phyloP scores from a whole-genome alignment of 2,797 vertebrate genomes.

The Oreonectes daqikongensis region DNA sequence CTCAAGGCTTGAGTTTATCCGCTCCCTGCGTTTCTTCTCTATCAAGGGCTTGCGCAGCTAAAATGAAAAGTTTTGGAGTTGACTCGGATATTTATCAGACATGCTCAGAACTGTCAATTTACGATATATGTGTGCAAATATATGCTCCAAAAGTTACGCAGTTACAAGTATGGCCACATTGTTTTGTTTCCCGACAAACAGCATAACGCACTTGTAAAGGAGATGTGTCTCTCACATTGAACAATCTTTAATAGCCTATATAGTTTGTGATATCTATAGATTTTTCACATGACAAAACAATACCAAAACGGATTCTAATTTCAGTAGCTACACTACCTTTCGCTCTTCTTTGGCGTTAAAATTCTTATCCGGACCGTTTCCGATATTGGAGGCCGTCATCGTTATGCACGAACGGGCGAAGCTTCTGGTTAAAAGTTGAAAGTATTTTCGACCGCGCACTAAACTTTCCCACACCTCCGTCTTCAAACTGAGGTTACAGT shows the following conservation, averaged over 20 bases:
- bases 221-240: not conserved
- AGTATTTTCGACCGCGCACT: not conserved
- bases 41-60: constrained; percentile 68
- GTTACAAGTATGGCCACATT: not conserved
- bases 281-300: not conserved
- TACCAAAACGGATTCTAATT: not conserved
- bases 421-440: not conserved
- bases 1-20: constrained; percentile 69
- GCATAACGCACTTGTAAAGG: no score
- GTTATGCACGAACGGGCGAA: not conserved
- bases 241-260: not conserved
- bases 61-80: not conserved
- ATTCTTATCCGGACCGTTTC: constrained; percentile 61
- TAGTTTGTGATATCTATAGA: not conserved
- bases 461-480: constrained; percentile 9
- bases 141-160: no score
- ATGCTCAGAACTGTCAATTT: not conserved
- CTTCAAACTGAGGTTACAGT: not conserved
- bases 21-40: constrained; percentile 67
- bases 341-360: constrained; percentile 67
- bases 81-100: not conserved
- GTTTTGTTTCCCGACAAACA: not conserved
- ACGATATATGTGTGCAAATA: no score
- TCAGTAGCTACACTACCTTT: constrained; percentile 59
- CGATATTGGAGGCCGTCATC: constrained; percentile 65